Evolutionary conservation across 2,113 vertebrate species (phyloP), one percentile per base, ranked within the genome.

Genomic region (Nerophis ophidion): DNA sequence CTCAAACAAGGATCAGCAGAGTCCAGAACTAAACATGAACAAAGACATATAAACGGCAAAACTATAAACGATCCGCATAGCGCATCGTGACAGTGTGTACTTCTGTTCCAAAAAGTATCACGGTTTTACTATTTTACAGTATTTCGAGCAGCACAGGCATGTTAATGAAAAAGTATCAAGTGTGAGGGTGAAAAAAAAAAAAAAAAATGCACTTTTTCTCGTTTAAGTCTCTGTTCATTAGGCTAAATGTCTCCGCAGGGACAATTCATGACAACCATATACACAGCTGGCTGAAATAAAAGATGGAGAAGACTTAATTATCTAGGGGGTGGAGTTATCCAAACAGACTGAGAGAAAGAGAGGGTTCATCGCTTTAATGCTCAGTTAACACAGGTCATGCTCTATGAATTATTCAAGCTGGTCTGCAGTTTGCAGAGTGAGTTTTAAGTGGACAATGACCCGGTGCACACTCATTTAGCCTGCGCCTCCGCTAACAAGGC

Each of bases 381-480:
- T 72, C 65, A 75, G 84, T 77, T 81, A 79, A 76, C 15, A 66
- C 59, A 6, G 84, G 84, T 86, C 78, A 68, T 62, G 72, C 65
- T 67, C 72, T 70, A 88, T 90, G 86, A 87, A 88, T 89, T 83
- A 88, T 90, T 87, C 86, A 90, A 54, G 76, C 65, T 70, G 66
- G 71, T 69, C 80, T 64, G 50, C 76, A 63, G 77, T 78, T 81
- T 72, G 74, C 78, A 71, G 74, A 83, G 82, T 49, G 73, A 85
- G 81, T 83, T 83, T 88, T 84, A 86, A 89, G 85, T 88, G 86
- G 86, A 90, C 89, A 88, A 81, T 88, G 88, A 89, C 89, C 88
- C 86, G 57, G 71, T 73, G 79, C 77, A 82, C 82, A 86, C 76
- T 83, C 85, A 86, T 84, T 89, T 86, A 87, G 82, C 85, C 81